Evolutionary conservation across 2,797 vertebrate genomes (phyloP), one percentile per base, ranked within the genome.

Genomic region (Podarcis lilfordi): DNA sequence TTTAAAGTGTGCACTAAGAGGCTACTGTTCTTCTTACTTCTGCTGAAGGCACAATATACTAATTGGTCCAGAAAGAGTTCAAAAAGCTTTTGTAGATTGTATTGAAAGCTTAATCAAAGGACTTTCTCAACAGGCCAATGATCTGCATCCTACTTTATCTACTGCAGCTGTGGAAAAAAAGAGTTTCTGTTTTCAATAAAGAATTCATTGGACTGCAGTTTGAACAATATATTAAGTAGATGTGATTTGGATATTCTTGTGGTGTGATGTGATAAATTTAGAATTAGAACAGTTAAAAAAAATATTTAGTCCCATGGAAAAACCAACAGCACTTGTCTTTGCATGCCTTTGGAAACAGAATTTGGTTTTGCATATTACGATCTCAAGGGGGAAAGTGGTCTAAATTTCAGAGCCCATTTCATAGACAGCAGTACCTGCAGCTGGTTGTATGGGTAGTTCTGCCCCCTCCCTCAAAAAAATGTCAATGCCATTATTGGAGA

Each of bases 121-220:
- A 71, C 25, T 7, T 81, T 77, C 1, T 89, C 21, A 19, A 43
- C 81, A 68, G 45, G 32, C 83, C 89, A 88, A 3, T 90, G 84
- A 89, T 92, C 35, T 72, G 86, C 50, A 55, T 80, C 37, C 45
- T 90, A 93, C 84, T 95, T 94, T 96, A 92, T 94, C 92, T 91
- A 61, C 86, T 93, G 91, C 93, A 96, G 92, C 93, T 94, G 90
- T 95, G 91, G 68, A 94, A 90, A 93, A 90, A 94, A 92, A 89
- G 95, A 92, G 8, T 88, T 91, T 76, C 87, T 91, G 74, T 94
- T 83, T 89, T 66, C 77, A 93, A 94, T 91, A 83, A 87, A 94
- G 90, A 92, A 87, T 92, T 21, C 25, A 66, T 11, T 89, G 59
- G 17, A 64, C 27, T 81, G 71, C 68, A 25, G 50, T 88, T 84